These are phyloP conservation scores for Aldrovandia affinis DNA, from an alignment of 2,797 vertebrate genomes.

Conservation along the genomic window DNA sequence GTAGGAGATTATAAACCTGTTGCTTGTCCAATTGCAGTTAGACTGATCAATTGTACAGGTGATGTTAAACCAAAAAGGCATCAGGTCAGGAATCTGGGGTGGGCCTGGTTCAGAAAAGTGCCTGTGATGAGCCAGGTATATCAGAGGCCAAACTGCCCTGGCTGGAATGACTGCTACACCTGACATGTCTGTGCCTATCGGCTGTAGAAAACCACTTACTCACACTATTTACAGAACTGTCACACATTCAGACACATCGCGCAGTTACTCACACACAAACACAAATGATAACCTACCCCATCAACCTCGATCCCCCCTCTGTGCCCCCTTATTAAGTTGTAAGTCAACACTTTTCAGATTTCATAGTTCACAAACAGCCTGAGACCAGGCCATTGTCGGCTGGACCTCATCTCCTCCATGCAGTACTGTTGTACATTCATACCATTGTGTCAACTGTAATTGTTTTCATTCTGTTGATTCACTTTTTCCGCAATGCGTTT, in stretches of 20 bases:
- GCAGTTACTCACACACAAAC: not conserved
- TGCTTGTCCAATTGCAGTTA: not conserved
- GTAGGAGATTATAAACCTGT: not conserved
- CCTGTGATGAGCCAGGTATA: not conserved
- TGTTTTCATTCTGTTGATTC: not conserved
- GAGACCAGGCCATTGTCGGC: too few species aligned
- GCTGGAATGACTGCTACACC: not conserved
- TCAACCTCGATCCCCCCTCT: not conserved
- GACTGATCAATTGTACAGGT: not conserved
- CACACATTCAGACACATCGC: not conserved
- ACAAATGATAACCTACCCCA: not conserved
- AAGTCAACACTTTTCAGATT: conserved; percentile 31
- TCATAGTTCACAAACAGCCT: conserved; percentile 28
- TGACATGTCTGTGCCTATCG: conserved; percentile 19
- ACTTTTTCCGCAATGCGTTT: conserved; percentile 12
- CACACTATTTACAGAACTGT: not conserved
- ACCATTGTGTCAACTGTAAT: conserved; percentile 36
- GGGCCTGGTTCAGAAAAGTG: not conserved
- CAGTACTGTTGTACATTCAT: conserved; percentile 40
- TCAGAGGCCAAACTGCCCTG: not conserved
- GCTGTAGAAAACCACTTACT: not conserved
- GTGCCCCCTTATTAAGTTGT: not conserved
- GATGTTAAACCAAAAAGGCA: not conserved
- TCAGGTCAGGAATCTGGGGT: not conserved
- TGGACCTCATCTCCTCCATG: conserved; percentile 16